Conservation (phyloP, 30 jellyfish, hydroid and myxozoan genomes). For the Turritopsis dohrnii region DNA sequence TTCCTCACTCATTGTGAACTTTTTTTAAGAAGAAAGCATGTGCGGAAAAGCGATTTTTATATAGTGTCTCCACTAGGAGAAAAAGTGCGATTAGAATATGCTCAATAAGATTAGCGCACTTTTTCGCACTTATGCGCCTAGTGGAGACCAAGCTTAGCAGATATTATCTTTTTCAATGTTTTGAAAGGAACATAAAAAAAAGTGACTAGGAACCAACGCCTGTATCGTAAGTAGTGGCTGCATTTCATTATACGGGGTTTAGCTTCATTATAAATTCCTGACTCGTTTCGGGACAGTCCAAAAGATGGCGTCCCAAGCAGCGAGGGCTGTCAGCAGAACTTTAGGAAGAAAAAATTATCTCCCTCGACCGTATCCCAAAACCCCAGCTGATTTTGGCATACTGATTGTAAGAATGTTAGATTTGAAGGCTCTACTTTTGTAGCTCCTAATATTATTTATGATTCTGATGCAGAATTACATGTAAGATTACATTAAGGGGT, state of each 20-base stretch:
- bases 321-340: conserved; percentile 19
- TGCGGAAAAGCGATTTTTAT: no score
- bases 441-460: neutral
- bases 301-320: conserved; percentile 28
- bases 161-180: no score
- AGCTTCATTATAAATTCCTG: neutral
- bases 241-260: neutral
- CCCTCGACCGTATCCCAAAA: conserved; percentile 19
- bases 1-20: no score
- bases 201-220: neutral
- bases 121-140: no score
- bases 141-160: no score
- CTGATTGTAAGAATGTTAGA: conserved; percentile 5
- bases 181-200: neutral
- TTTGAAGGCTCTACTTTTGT: no score
- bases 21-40: no score
- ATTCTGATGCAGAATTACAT: no score
- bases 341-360: conserved; percentile 4
- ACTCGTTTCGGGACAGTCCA: neutral
- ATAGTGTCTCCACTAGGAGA: no score
- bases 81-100: no score
- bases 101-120: no score
- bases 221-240: neutral
- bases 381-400: conserved; percentile 18
- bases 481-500: no score